Base-by-base conservation (phyloP, 2,888 invertebrate genomes). In the Tipula helvola region DNA sequence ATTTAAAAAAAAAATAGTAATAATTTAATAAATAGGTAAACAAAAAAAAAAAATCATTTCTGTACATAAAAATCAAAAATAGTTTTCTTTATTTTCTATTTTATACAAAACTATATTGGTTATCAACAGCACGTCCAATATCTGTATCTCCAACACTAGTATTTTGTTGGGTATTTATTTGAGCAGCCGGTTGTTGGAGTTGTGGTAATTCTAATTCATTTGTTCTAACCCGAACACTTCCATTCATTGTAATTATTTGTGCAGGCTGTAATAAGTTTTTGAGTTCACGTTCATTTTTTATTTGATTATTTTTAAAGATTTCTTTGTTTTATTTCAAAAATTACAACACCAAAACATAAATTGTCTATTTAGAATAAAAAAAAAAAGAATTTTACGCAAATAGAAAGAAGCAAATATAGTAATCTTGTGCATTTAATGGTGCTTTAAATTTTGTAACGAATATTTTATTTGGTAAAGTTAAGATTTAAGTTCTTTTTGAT, bases 61-160 rank as follows among this genome's bases (percentile, higher is more conserved):
- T 52, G n/a, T 52, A n/a, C 52, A 52, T 10, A 44, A 18, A 71
- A 71, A 71, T 28, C 18, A 71, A 71, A 57, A 57, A 57, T 57
- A 57, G 16, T 71, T 71, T 71, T 28, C 28, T 28, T 18, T 71
- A 71, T 71, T 71, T 71, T 18, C 71, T 71, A 52, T 57, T 83
- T 92, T 92, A 95, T 88, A 95, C 95, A 91, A 94, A 95, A 90
- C 95, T 95, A 91, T 97, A 97, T 88, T 96, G 96, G 92, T 97
- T 97, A 91, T 97, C 97, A 16, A 97, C 94, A 36, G 97, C 97
- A 87, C 96, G 90, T 28, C 91, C 91, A 42, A 89, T 89, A 87
- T 89, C 90, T 83, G 88, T 88, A 41, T 89, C 88, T 42, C 16
- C 47, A 87, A 87, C 86, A 87, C 88, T 88, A 84, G 87, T 87